A percentile compares a stretch with the other conserved stretches of the same genome.
Conservation (phyloP, 2,113 vertebrate genomes). For the Gracilinanus agilis region DNA sequence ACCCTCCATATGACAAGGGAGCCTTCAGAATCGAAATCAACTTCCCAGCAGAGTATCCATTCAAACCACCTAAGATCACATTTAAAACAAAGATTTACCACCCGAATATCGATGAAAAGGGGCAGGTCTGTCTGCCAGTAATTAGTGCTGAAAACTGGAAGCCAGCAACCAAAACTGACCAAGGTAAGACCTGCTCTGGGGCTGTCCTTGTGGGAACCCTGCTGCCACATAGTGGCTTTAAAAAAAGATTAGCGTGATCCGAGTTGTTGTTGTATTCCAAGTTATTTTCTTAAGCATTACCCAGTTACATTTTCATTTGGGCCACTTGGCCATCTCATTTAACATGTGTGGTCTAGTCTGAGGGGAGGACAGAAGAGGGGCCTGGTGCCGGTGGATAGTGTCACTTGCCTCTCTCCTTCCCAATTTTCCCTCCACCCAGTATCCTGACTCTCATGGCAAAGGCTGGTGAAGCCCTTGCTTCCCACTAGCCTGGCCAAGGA, state of each 20-base stretch:
- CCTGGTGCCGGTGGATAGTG: too few relatives aligned
- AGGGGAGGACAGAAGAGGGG: background rate
- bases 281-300: background rate
- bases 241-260: background rate
- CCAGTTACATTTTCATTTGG: background rate
- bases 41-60: slow-evolving; percentile 99
- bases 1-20: slow-evolving; percentile 99
- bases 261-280: background rate
- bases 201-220: background rate
- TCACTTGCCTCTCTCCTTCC: background rate
- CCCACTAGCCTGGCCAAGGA: too few relatives aligned
- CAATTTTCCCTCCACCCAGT: background rate
- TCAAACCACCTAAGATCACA: slow-evolving; percentile 99
- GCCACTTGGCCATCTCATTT: background rate
- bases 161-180: slow-evolving; percentile 99
- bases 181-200: slow-evolving; percentile 86
- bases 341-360: background rate
- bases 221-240: background rate
- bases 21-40: slow-evolving; percentile 99
- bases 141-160: slow-evolving; percentile 99
- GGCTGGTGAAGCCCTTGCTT: background rate
- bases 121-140: slow-evolving; percentile 98
- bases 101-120: slow-evolving; percentile 99
- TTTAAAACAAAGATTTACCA: slow-evolving; percentile 99
- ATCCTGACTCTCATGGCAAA: background rate